Percentiles rank a stretch among this genome's conserved stretches.
Conservation (phyloP, 2,888 invertebrate species). For the Cancer borealis region DNA sequence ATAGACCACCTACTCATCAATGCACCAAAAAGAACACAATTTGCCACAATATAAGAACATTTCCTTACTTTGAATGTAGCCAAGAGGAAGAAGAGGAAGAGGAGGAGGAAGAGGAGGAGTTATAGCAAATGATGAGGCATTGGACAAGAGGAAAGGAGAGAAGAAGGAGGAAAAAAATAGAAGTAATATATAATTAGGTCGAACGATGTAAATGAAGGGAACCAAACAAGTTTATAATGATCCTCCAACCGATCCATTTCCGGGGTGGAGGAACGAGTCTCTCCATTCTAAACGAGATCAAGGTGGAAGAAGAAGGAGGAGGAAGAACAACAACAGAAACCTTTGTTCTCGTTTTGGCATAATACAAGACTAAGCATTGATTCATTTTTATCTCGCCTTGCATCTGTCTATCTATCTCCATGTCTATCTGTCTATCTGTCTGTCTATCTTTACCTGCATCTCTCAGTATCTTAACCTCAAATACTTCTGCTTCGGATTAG, state of each 20-base stretch:
- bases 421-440: slow-evolving; percentile 20
- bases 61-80: background rate
- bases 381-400: background rate
- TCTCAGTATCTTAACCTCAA: background rate
- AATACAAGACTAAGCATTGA: background rate
- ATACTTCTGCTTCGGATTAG: no score
- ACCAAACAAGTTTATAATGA: slow-evolving; percentile 24
- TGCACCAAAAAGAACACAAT: background rate
- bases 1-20: no score
- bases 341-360: background rate
- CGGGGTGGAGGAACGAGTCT: background rate
- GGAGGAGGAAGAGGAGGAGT: background rate
- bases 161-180: background rate
- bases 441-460: background rate
- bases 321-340: background rate
- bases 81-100: background rate
- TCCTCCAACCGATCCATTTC: background rate
- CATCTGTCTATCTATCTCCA: background rate
- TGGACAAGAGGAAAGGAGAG: background rate
- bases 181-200: background rate
- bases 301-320: background rate
- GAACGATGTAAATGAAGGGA: background rate
- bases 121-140: background rate
- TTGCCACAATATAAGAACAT: background rate
- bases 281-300: slow-evolving; percentile 20